phyloP scores from a whole-genome alignment of 1,140 invertebrate species.

The Ephestia elutella region DNA sequence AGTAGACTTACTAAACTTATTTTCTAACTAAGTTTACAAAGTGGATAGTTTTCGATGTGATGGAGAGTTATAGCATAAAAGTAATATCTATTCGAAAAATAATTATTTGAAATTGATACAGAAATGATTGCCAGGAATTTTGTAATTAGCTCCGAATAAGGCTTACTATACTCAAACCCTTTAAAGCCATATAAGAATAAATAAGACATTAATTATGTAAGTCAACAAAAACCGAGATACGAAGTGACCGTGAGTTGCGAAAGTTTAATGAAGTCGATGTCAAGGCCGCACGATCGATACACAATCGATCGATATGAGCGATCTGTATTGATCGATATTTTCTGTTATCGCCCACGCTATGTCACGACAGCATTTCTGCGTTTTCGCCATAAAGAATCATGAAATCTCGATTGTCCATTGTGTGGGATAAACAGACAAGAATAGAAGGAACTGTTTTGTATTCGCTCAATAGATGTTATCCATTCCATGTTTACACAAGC shows the following conservation, averaged over 20 bases:
- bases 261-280: conserved; percentile 24
- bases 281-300: conserved; percentile 23
- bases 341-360: conserved; percentile 11
- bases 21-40: no score
- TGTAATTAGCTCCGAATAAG: background rate
- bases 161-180: background rate
- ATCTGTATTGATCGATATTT: conserved; percentile 23
- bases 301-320: conserved; percentile 22
- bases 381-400: background rate
- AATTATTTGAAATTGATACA: background rate
- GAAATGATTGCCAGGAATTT: background rate
- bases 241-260: conserved; percentile 31
- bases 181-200: background rate
- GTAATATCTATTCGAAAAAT: no score
- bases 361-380: background rate
- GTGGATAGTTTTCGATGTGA: no score
- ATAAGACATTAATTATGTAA: conserved; percentile 12
- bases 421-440: background rate
- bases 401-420: background rate
- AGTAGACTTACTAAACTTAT: no score
- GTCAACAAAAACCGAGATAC: conserved; percentile 17
- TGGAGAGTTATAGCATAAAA: no score
- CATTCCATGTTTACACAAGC: no score
- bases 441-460: background rate
- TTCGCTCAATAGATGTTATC: no score